A percentile compares a stretch with the other conserved stretches of the same genome.
phyloP scores from a whole-genome alignment of 2,797 vertebrate genomes.

The Pagetopsis macropterus region DNA sequence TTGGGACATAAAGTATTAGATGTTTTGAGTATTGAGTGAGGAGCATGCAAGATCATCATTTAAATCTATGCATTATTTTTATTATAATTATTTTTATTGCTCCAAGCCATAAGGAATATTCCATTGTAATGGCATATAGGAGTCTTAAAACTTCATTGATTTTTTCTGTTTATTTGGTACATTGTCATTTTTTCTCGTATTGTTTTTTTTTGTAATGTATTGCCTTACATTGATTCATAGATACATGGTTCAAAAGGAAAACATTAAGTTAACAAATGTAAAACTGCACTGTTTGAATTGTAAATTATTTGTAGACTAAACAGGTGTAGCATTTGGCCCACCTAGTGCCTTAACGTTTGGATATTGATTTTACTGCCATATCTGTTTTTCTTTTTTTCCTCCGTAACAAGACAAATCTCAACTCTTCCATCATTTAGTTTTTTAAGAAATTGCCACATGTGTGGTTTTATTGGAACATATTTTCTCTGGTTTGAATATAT shows the following conservation, averaged over 20 bases:
- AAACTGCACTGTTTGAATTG: conserved; percentile 99
- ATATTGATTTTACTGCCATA: conserved; percentile 93
- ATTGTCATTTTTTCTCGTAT: conserved; percentile 82
- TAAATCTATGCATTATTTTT: conserved; percentile 97
- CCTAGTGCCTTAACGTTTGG: conserved; percentile 97
- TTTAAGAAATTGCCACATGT: conserved; percentile 65
- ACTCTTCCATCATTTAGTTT: conserved; percentile 74
- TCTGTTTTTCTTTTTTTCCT: conserved; percentile 78
- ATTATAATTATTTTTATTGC: conserved; percentile 85
- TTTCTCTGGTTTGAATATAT: conserved; percentile 73
- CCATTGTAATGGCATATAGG: conserved; percentile 91
- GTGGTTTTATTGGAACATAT: conserved; percentile 78
- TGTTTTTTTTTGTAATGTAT: conserved; percentile 90
- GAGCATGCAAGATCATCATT: conserved; percentile 89
- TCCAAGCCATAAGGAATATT: conserved; percentile 94
- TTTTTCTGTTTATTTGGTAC: conserved; percentile 89
- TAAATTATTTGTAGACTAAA: conserved; percentile 99
- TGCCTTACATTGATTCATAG: conserved; percentile 92
- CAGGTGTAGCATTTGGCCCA: conserved; percentile 91
- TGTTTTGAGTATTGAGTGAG: conserved; percentile 76
- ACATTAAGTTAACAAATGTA: conserved; percentile 98
- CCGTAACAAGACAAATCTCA: conserved; percentile 81
- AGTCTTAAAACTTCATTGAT: conserved; percentile 87
- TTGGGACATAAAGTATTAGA: conserved; percentile 82
- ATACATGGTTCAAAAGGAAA: conserved; percentile 90